Evolutionary conservation across 2,888 invertebrate genomes (phyloP).

Genomic region (Folsomia manolachei): DNA sequence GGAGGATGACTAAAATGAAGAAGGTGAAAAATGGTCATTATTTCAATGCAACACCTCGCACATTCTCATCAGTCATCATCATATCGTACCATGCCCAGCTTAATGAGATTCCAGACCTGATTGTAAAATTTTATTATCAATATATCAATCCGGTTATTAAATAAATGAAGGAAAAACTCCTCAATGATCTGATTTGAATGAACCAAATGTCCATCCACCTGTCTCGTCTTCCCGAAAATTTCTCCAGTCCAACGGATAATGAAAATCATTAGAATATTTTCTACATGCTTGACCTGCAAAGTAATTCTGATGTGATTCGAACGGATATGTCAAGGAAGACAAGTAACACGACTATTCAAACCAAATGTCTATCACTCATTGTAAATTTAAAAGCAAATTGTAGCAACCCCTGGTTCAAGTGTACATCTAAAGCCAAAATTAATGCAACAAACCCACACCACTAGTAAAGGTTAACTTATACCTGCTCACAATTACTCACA

Average conservation of each 20-base stretch:
- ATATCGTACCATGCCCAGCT: neutral
- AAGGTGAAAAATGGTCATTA: neutral
- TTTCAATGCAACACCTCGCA: neutral
- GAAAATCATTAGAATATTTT: no score
- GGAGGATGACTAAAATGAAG: no score
- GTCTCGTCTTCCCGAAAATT: neutral
- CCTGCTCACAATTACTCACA: neutral
- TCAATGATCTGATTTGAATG: slow-evolving; percentile 11
- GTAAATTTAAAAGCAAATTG: neutral
- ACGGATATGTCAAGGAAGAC: no score
- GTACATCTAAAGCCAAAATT: neutral
- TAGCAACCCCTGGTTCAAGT: neutral
- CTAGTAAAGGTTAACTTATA: neutral
- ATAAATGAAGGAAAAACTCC: slow-evolving; percentile 8
- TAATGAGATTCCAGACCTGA: slow-evolving; percentile 15
- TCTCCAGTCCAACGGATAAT: neutral
- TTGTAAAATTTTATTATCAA: slow-evolving; percentile 11
- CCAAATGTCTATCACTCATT: neutral
- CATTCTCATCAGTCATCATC: neutral
- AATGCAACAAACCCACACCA: no score
- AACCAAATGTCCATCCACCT: slow-evolving; percentile 14
- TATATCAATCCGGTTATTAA: slow-evolving; percentile 9
- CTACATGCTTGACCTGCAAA: no score
- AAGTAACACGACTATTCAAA: neutral
- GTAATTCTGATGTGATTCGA: no score